Evolutionary conservation across 2,113 vertebrate genomes (phyloP).

Genomic region (Elgaria multicarinata): DNA sequence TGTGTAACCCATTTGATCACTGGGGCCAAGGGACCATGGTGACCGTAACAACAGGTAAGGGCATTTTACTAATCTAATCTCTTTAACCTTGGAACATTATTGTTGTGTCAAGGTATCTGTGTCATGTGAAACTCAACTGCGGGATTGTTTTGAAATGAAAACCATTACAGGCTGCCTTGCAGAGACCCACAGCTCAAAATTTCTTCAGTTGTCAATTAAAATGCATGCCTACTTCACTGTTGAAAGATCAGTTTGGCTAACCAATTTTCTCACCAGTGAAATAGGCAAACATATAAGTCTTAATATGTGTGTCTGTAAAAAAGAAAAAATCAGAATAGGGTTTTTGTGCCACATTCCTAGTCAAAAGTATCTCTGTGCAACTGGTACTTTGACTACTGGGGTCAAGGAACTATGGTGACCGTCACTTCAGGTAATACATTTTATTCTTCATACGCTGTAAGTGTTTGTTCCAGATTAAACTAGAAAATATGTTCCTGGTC

Average conservation of each 20-base stretch:
- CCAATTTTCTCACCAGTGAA: not conserved
- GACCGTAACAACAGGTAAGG: conserved; percentile 18
- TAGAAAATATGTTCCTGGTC: not conserved
- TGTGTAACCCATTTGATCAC: not conserved
- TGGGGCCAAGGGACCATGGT: conserved; percentile 21
- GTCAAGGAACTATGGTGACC: not conserved
- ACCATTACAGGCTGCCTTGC: too few species aligned
- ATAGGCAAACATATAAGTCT: not conserved
- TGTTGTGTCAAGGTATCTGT: not conserved
- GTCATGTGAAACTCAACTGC: not conserved
- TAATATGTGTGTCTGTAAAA: not conserved
- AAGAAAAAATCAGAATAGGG: not conserved
- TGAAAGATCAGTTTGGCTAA: not conserved
- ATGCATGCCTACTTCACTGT: not conserved
- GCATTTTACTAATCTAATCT: not conserved
- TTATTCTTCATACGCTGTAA: not conserved
- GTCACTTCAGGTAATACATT: conserved; percentile 23
- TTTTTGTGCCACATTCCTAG: not conserved
- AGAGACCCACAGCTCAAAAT: not conserved
- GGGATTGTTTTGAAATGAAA: not conserved
- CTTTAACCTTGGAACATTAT: not conserved
- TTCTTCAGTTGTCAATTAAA: not conserved
- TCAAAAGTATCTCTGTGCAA: not conserved
- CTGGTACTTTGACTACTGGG: not conserved
- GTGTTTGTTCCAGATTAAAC: not conserved